Conservation (phyloP, 2,113 vertebrate genomes). For the Rhinogobius similis region DNA sequence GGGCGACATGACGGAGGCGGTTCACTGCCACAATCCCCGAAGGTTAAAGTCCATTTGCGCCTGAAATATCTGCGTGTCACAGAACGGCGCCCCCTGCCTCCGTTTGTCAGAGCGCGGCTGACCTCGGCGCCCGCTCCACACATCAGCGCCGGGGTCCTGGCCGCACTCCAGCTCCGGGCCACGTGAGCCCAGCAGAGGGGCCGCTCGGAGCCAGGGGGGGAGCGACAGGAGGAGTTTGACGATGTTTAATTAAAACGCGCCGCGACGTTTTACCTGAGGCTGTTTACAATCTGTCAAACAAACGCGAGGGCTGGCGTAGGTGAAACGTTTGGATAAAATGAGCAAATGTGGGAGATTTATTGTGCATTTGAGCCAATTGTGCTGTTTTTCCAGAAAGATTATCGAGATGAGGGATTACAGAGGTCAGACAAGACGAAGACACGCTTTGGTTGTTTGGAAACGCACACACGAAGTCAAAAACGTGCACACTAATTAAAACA, state of each 20-base stretch:
- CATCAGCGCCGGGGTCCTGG: slow-evolving; percentile 47
- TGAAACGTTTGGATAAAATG: too few relatives aligned
- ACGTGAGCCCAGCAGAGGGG: slow-evolving; percentile 64
- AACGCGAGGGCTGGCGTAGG: not conserved
- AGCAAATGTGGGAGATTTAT: too few relatives aligned
- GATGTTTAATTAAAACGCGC: too few relatives aligned
- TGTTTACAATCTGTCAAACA: not conserved
- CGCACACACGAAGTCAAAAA: too few relatives aligned
- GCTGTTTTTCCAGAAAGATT: too few relatives aligned
- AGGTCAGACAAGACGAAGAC: too few relatives aligned
- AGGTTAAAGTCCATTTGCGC: slow-evolving; percentile 48
- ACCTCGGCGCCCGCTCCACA: slow-evolving; percentile 61
- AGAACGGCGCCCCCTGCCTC: slow-evolving; percentile 34
- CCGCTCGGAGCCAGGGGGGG: slow-evolving; percentile 16
- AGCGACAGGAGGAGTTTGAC: too few relatives aligned
- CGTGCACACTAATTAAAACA: too few relatives aligned
- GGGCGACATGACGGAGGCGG: not conserved
- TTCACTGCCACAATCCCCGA: slow-evolving; percentile 11
- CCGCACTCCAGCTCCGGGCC: slow-evolving; percentile 63
- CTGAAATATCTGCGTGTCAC: slow-evolving; percentile 48
- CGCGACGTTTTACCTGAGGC: not conserved
- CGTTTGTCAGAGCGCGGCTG: slow-evolving; percentile 30
- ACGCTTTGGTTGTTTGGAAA: too few relatives aligned
- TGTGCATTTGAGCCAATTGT: too few relatives aligned
- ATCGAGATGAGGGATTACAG: too few relatives aligned